Base-by-base conservation (phyloP, 1,140 invertebrate species). In the Episyrphus balteatus region DNA sequence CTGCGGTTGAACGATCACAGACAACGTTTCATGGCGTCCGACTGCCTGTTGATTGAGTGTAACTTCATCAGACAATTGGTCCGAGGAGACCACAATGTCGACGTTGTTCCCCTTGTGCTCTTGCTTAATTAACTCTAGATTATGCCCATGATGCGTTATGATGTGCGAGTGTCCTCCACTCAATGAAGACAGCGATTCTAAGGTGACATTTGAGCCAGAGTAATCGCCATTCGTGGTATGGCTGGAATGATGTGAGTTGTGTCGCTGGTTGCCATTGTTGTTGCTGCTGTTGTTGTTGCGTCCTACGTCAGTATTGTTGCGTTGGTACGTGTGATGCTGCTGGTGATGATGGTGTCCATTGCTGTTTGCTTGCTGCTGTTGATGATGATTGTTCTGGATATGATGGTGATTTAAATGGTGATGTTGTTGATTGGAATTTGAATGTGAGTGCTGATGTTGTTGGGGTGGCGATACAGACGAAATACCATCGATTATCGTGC, bases 1-100 rank as follows among this genome's bases (percentile, higher is more conserved):
- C 74, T 78, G 75, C 19, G 72, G 72, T 58, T 80, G 77, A 51
- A 83, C 81, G 58, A 83, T 83, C 52, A 83, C 81, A 51, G 80
- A 82, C 42, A 83, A 68, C 36, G 72, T 64, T 55, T 73, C 72
- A 36, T 55, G 56, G 26, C 57, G 52, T 26, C 21, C n/a, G 44
- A 39, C 14, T 47, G 47, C 8, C 51, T 51, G 62, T 46, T 55
- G 55, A 52, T 42, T 56, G 51, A 52, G 58, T 68, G 45, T 64
- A 13, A 70, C 59, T 44, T 52, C 54, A 55, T 49, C 41, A 2
- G 46, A 40, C 30, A 46, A 10, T 10, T 46, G 19, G 10, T 31
- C 11, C 42, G 48, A 13, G 45, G 51, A 32, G 55, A 13, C 38
- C 45, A 49, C 52, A 51, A 21, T 42, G 43, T 34, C 38, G 40